Evolutionary conservation across 1,140 invertebrate genomes (phyloP), one percentile per base, ranked within the genome.

Genomic region (Drosophila neocordata): DNA sequence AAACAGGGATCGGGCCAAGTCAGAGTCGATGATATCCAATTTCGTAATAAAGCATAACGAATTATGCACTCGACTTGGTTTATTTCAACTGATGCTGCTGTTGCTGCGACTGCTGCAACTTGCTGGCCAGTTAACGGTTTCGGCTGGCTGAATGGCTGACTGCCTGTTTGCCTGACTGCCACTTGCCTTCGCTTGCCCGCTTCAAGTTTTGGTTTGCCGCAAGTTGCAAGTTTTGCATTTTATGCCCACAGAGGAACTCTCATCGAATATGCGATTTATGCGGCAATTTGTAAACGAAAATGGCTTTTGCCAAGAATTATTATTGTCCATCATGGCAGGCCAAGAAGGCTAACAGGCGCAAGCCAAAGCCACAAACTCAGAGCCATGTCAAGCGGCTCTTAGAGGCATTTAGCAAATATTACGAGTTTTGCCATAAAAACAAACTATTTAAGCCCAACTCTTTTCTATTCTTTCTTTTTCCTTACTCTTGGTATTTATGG

Each of bases 191-290:
- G 67, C 53, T 74, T 55, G 60, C 59, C 37, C 27, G 52, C 59
- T 58, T 35, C 52, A 66, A 58, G 59, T 56, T 60, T 55, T 31
- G 44, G 51, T 34, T 34, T 31, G 37, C 60, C 60, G 37, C 37
- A 34, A 34, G 15, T 65, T 77, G 18, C 15, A 48, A 48, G 41
- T 48, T 79, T 84, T 85, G 77, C 73, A 77, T 84, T 81, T 84
- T 81, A 65, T 81, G 79, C 75, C 63, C 69, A 67, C 60, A 64
- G 65, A 62, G 66, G 67, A 83, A 82, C 83, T 88, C 79, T 88
- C 83, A 89, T 88, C 84, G 79, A 89, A 88, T 88, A 89, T 88
- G 84, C 83, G 84, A 88, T 88, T 88, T 88, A 88, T 88, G 83
- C 83, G 84, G 83, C 83, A 88, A 88, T 88, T 88, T 88, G 83